Conservation (phyloP, 1,140 invertebrate species). For the Maniola jurtina region DNA sequence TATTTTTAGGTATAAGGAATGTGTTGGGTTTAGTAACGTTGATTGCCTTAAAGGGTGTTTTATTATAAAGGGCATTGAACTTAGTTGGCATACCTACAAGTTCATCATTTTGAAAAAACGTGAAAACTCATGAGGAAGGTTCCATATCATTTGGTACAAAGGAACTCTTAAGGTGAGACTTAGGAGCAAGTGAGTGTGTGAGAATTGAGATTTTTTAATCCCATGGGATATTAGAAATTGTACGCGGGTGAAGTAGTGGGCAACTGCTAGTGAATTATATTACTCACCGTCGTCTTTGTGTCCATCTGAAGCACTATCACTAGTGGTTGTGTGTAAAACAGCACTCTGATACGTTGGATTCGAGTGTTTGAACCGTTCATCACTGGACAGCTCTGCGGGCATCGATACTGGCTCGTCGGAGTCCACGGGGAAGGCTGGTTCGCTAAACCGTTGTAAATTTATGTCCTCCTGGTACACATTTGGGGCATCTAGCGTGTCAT, state of each 20-base stretch:
- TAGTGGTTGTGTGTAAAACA: slow-evolving; percentile 79
- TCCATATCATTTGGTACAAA: too few relatives aligned
- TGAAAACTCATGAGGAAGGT: too few relatives aligned
- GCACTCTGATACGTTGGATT: slow-evolving; percentile 87
- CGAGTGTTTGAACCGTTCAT: slow-evolving; percentile 83
- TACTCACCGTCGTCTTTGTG: slow-evolving; percentile 68
- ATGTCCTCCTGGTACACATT: slow-evolving; percentile 77
- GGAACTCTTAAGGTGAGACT: too few relatives aligned
- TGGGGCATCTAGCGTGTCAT: slow-evolving; percentile 80
- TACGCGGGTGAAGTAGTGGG: too few relatives aligned
- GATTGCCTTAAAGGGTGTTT: too few relatives aligned
- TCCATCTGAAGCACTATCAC: slow-evolving; percentile 51
- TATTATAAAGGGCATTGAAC: too few relatives aligned
- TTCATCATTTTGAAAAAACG: too few relatives aligned
- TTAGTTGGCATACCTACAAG: too few relatives aligned
- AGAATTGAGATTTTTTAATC: too few relatives aligned
- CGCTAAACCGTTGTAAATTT: slow-evolving; percentile 45
- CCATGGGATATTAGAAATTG: too few relatives aligned
- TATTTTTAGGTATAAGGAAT: background rate
- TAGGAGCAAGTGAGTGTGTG: too few relatives aligned
- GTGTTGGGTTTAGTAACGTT: too few relatives aligned
- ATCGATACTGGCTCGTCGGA: slow-evolving; percentile 76
- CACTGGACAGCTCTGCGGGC: slow-evolving; percentile 70
- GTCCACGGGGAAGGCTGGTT: slow-evolving; percentile 58
- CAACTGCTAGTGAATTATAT: slow-evolving; percentile 10